phyloP scores from a whole-genome alignment of 2,888 invertebrate species.

The Hermaeophaga mercurialis region DNA sequence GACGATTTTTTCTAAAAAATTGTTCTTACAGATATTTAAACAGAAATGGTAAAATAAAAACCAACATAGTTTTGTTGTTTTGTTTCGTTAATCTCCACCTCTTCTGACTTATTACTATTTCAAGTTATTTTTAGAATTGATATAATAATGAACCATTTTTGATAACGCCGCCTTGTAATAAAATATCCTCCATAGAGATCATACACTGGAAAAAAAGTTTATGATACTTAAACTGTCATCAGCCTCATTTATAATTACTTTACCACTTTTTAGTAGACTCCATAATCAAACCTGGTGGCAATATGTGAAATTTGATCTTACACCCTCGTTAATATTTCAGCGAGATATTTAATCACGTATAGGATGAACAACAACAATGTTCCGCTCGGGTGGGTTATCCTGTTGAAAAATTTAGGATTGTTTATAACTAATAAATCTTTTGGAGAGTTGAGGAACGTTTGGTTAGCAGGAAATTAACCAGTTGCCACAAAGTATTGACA shows the following conservation, averaged over 20 bases:
- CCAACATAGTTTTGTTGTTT: no score
- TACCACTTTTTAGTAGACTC: conserved; percentile 13
- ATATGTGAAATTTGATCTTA: conserved; percentile 27
- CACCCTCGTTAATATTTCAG: conserved; percentile 28
- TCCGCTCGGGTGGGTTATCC: not conserved
- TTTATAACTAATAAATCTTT: conserved; percentile 25
- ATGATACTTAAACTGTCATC: conserved; percentile 32
- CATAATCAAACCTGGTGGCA: conserved; percentile 19
- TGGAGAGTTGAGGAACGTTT: not conserved
- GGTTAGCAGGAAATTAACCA: not conserved
- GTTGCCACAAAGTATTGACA: not conserved
- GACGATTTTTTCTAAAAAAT: no score
- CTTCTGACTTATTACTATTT: no score
- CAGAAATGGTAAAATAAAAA: no score
- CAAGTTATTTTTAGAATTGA: no score
- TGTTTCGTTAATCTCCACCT: no score
- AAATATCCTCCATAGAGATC: no score
- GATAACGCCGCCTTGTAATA: no score
- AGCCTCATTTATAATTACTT: not conserved
- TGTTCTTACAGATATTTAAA: no score
- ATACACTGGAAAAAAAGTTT: no score
- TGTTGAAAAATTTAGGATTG: conserved; percentile 27
- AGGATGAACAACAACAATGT: conserved; percentile 12
- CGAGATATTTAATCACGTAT: conserved; percentile 15
- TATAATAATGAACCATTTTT: no score